Evolutionary conservation across 2,888 invertebrate genomes (phyloP).

Genomic region (Mythimna lalbum): DNA sequence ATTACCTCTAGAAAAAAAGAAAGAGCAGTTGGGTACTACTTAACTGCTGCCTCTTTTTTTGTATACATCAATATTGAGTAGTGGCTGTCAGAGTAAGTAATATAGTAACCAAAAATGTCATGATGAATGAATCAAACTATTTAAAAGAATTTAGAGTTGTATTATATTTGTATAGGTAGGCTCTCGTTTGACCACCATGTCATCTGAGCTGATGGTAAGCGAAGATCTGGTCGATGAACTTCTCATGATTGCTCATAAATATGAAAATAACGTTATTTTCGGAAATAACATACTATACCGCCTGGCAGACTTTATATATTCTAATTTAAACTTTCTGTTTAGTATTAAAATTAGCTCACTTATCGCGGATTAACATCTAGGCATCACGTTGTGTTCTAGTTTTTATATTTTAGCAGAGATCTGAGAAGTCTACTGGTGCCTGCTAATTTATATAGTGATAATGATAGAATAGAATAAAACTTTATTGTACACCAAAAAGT

Average conservation of each 20-base stretch:
- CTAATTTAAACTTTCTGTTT: constrained; percentile 44
- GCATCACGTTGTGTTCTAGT: constrained; percentile 37
- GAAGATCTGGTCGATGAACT: too few species aligned
- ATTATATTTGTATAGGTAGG: too few species aligned
- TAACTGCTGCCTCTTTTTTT: too few species aligned
- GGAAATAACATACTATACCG: constrained; percentile 7
- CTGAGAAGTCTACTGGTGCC: neutral
- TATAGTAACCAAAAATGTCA: too few species aligned
- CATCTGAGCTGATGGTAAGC: too few species aligned
- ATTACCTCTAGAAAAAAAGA: too few species aligned
- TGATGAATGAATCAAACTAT: too few species aligned
- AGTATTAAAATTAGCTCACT: constrained; percentile 39
- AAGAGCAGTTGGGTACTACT: neutral
- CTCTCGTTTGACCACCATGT: neutral
- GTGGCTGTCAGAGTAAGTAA: too few species aligned
- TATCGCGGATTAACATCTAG: constrained; percentile 36
- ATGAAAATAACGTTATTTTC: constrained; percentile 1
- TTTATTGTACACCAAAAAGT: too few species aligned
- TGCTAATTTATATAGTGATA: constrained; percentile 11
- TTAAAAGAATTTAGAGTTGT: too few species aligned
- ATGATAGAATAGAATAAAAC: too few species aligned
- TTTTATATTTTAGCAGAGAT: constrained; percentile 26
- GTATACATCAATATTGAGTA: too few species aligned
- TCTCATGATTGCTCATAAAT: neutral
- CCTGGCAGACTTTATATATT: constrained; percentile 21